Evolutionary conservation across 2,888 invertebrate species (phyloP).

Genomic region (Erebia ligea): DNA sequence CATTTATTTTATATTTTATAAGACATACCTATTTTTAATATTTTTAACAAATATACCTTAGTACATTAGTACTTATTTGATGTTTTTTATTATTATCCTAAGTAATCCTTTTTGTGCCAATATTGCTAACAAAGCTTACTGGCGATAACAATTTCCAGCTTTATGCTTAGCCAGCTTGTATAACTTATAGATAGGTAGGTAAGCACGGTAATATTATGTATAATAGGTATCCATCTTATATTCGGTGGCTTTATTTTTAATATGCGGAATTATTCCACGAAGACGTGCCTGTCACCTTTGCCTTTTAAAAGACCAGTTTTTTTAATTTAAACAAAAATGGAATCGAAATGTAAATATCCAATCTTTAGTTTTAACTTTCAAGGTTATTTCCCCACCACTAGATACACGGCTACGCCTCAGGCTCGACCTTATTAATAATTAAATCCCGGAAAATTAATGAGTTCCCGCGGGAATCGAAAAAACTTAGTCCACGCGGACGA

Average conservation of each 20-base stretch:
- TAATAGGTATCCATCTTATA: too few species aligned
- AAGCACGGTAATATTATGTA: too few species aligned
- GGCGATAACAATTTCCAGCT: background rate
- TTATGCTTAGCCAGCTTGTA: too few species aligned
- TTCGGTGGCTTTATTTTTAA: background rate
- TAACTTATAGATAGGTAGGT: too few species aligned
- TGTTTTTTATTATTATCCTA: conserved; percentile 4
- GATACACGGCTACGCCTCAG: too few species aligned
- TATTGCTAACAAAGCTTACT: too few species aligned
- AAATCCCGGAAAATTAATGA: too few species aligned
- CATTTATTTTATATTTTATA: conserved; percentile 40
- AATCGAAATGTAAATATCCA: conserved; percentile 14
- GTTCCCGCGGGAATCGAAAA: too few species aligned
- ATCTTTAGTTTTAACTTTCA: conserved; percentile 14
- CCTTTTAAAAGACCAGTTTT: conserved; percentile 27
- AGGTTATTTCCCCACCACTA: too few species aligned
- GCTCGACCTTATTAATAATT: too few species aligned
- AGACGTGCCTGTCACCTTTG: conserved; percentile 32
- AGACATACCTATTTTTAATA: too few species aligned
- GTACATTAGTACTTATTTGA: conserved; percentile 7
- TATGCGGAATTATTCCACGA: background rate
- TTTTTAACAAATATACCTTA: conserved; percentile 39
- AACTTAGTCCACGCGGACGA: too few species aligned
- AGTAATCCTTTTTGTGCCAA: background rate
- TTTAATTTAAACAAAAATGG: conserved; percentile 3